These are phyloP conservation scores for Candoia aspera DNA, from an alignment of 2,113 vertebrate species.

Conservation along the genomic window DNA sequence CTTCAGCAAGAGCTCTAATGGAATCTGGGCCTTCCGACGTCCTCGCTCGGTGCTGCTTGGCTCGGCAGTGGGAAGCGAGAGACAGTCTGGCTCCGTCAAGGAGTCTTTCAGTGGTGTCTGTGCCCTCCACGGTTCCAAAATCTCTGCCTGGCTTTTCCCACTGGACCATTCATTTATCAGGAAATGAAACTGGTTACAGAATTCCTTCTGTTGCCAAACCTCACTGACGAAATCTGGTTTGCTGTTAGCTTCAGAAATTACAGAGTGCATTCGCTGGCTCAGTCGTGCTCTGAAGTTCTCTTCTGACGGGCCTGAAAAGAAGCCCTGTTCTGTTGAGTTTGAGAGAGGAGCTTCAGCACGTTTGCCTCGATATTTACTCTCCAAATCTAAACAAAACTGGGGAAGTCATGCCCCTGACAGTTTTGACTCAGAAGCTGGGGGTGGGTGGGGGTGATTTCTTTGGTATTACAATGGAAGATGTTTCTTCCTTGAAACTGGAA, in stretches of 20 bases:
- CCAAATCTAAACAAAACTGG: background rate
- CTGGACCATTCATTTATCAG: constrained; percentile 78
- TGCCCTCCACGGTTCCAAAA: constrained; percentile 73
- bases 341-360: constrained; percentile 7
- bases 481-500: constrained; percentile 26
- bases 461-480: constrained; percentile 4
- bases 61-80: constrained; percentile 82
- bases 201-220: constrained; percentile 76
- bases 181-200: constrained; percentile 82
- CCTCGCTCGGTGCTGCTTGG: constrained; percentile 71
- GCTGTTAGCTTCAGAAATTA: constrained; percentile 64
- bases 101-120: constrained; percentile 69
- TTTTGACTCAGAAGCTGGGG: constrained; percentile 23
- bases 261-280: constrained; percentile 62
- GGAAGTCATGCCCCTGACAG: background rate
- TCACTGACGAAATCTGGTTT: constrained; percentile 73
- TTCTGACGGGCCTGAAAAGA: background rate
- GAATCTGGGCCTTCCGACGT: constrained; percentile 68
- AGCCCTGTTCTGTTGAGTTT: background rate
- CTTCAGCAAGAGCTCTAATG: constrained; percentile 25
- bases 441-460: background rate
- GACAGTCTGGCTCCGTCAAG: constrained; percentile 89
- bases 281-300: constrained; percentile 1
- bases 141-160: constrained; percentile 75
- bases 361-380: background rate